phyloP scores from a whole-genome alignment of 2,888 invertebrate species.

The Baccha elongata region DNA sequence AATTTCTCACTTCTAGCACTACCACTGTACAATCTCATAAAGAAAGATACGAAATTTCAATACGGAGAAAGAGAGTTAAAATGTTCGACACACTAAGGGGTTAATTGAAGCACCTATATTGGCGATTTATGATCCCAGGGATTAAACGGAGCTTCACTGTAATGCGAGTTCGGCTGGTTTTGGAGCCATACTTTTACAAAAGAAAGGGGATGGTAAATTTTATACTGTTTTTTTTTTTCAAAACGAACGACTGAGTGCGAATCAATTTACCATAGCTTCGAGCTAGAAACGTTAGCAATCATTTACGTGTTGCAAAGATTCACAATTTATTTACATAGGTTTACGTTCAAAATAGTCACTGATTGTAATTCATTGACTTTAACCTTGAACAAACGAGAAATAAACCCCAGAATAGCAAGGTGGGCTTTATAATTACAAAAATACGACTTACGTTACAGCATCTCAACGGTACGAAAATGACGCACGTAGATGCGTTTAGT shows the following conservation, averaged over 20 bases:
- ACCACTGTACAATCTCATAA: too few species aligned
- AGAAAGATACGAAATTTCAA: too few species aligned
- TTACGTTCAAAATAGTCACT: constrained; percentile 47
- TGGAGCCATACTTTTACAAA: constrained; percentile 26
- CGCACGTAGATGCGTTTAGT: constrained; percentile 53
- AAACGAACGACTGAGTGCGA: constrained; percentile 33
- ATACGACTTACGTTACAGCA: constrained; percentile 71
- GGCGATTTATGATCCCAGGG: constrained; percentile 1
- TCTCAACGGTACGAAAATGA: constrained; percentile 55
- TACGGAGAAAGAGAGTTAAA: too few species aligned
- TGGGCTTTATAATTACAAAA: constrained; percentile 73
- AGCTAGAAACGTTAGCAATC: constrained; percentile 11
- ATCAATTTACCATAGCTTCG: constrained; percentile 49
- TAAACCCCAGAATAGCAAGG: constrained; percentile 71
- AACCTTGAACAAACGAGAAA: constrained; percentile 69
- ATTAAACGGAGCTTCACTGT: constrained; percentile 25
- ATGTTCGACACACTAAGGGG: too few species aligned
- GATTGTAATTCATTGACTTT: constrained; percentile 42
- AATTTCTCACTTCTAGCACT: too few species aligned
- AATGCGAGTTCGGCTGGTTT: constrained; percentile 33
- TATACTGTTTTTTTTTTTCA: constrained; percentile 44
- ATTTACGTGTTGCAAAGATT: constrained; percentile 9
- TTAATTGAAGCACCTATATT: too few species aligned
- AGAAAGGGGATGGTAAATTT: constrained; percentile 17
- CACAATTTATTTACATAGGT: not conserved